Conservation (phyloP, 64 coral and sea anemone species). For the Acropora tenuis region DNA sequence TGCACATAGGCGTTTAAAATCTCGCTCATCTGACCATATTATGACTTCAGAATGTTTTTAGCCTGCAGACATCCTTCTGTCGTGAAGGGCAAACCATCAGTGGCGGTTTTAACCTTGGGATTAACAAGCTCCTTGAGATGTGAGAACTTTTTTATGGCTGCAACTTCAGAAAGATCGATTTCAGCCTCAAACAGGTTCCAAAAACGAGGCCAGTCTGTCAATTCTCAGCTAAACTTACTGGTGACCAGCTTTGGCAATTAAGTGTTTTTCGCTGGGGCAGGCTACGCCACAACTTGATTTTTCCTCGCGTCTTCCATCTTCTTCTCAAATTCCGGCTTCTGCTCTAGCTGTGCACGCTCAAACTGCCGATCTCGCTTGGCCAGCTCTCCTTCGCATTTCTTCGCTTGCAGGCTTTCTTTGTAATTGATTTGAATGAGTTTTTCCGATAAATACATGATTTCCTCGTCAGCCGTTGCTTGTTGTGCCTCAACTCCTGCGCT, state of each 20-base stretch:
- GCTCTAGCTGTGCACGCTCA: slow-evolving; percentile 42
- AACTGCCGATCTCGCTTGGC: slow-evolving; percentile 13
- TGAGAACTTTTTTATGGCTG: too few species aligned
- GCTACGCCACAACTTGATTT: too few species aligned
- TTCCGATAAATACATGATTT: slow-evolving; percentile 38
- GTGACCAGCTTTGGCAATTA: too few species aligned
- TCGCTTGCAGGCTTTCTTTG: slow-evolving; percentile 18
- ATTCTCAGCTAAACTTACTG: too few species aligned
- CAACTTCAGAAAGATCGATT: too few species aligned
- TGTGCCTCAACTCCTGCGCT: slow-evolving; percentile 30
- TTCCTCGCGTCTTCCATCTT: slow-evolving; percentile 37
- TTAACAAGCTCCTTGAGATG: slow-evolving; percentile 42
- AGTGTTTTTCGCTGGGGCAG: too few species aligned
- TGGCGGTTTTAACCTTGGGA: slow-evolving; percentile 30
- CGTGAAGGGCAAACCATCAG: slow-evolving; percentile 35
- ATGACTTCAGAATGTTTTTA: slow-evolving; percentile 43
- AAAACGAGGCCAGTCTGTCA: too few species aligned
- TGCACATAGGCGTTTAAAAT: slow-evolving; percentile 38
- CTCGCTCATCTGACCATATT: slow-evolving; percentile 52
- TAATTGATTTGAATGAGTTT: slow-evolving; percentile 4
- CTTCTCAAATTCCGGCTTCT: slow-evolving; percentile 21
- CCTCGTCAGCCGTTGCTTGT: too few species aligned
- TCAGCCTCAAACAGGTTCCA: too few species aligned
- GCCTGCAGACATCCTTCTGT: slow-evolving; percentile 46
- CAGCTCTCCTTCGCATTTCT: slow-evolving; percentile 41